Percentiles rank a stretch among this genome's conserved stretches.
These are phyloP conservation scores for Marmota flaviventris DNA, from an alignment of 2,113 vertebrate species.

Conservation along the genomic window DNA sequence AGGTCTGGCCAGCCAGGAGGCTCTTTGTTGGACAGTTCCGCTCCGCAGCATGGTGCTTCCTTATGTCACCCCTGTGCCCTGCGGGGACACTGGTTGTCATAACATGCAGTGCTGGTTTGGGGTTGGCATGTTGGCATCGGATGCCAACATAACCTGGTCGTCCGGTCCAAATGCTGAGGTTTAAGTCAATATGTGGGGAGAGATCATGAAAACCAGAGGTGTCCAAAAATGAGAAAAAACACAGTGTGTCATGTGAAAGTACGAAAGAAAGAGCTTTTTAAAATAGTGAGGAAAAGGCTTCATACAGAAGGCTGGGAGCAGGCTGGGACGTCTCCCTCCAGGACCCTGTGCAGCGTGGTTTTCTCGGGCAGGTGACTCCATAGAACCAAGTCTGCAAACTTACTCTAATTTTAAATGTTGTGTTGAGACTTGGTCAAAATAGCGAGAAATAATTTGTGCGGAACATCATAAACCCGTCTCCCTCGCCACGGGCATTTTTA, in stretches of 20 bases:
- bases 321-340: fast-evolving
- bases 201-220: too few relatives aligned
- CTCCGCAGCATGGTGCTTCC: fast-evolving
- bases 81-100: fast-evolving
- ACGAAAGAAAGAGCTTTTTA: neutral
- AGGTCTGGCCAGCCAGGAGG: neutral
- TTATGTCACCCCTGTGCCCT: fast-evolving
- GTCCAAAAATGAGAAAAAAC: neutral
- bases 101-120: too few relatives aligned
- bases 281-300: neutral
- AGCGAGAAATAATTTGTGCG: neutral
- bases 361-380: fast-evolving
- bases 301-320: too few relatives aligned
- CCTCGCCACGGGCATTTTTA: neutral
- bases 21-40: too few relatives aligned
- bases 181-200: neutral
- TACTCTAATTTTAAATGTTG: fast-evolving
- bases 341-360: neutral
- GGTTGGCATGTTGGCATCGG: too few relatives aligned
- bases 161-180: too few relatives aligned
- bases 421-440: neutral
- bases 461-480: neutral
- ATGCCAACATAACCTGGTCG: neutral
- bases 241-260: too few relatives aligned
- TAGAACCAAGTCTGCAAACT: neutral